Evolutionary conservation across 2,797 vertebrate genomes (phyloP), one percentile per base, ranked within the genome.

Genomic region (Malurus splendens): DNA sequence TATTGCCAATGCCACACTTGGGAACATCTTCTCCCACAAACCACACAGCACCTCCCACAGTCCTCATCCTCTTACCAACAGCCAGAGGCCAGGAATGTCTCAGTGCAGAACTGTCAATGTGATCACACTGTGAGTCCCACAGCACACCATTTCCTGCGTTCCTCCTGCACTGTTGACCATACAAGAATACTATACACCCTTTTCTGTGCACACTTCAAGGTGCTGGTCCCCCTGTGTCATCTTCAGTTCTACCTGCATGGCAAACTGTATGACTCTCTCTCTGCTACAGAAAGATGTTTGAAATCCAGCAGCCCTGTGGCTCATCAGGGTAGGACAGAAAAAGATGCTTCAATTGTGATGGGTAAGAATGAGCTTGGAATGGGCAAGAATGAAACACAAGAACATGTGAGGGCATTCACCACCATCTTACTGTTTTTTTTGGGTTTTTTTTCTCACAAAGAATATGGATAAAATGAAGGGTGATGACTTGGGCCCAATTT

Each of bases 321-420:
- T 59, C 56, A 39, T 47, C 27, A 8, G 18, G 20, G 27, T 4
- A 60, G 56, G 54, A 57, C 0, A 4, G 10, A 33, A 62, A 65
- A 72, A 77, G 25, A 60, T 42, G 11, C 20, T 38, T 4, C 61
- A 23, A 38, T 8, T 24, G 12, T 28, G 38, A 15, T 39, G 15
- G 50, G 73, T 41, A 41, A 16, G 18, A 48, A 65, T 1, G 3
- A 23, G 50, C 77, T 41, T 44, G 19, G 18, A 48, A 65, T 1
- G 3, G 25, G n/a, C 1, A 55, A 7, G 44, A 73, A 50, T 4
- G 17, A 84, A 19, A 28, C 16, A 66, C 27, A 59, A 65, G 18
- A 75, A 64, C 3, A 32, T 1, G 1, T 0, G 0, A 66, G 11
- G 2, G 14, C 38, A 61, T n/a, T 59, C 45, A 27, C 15, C 50